Evolutionary conservation across 1,140 invertebrate species (phyloP).

Genomic region (Batillaria attramentaria): DNA sequence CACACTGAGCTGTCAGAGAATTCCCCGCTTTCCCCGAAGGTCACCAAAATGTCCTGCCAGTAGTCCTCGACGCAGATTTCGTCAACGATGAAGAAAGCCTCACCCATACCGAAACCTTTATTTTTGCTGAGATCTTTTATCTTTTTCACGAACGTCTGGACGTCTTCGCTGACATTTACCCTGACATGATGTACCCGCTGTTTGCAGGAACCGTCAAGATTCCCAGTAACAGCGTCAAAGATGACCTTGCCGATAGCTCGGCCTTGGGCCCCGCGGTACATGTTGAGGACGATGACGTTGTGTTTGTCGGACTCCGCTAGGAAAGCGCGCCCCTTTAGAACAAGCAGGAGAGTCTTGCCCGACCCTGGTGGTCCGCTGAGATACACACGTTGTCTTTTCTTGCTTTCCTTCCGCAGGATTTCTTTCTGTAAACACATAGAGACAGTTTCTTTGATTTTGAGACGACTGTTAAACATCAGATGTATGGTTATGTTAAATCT

Average conservation of each 20-base stretch:
- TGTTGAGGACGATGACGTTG: conserved; percentile 22
- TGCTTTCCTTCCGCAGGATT: neutral
- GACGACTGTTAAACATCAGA: neutral
- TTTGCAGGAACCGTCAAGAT: neutral
- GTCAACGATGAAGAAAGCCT: conserved; percentile 14
- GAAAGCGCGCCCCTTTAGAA: neutral
- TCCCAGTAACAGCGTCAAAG: neutral
- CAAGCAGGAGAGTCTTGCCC: conserved; percentile 4
- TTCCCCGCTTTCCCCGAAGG: neutral
- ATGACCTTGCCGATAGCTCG: conserved; percentile 1
- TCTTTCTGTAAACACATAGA: neutral
- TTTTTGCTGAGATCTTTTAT: neutral
- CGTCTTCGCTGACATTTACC: neutral
- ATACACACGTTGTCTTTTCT: conserved; percentile 13
- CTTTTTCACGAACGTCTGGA: neutral
- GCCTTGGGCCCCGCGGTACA: conserved; percentile 16
- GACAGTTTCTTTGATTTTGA: neutral
- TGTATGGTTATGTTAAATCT: neutral
- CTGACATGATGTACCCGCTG: neutral
- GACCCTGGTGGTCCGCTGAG: conserved; percentile 19
- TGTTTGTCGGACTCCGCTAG: neutral
- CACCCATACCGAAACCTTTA: neutral
- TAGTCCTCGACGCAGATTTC: neutral
- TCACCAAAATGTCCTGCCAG: neutral
- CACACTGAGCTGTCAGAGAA: neutral